phyloP scores from a whole-genome alignment of 2,888 invertebrate species.

The Rugalucina vietnamica region DNA sequence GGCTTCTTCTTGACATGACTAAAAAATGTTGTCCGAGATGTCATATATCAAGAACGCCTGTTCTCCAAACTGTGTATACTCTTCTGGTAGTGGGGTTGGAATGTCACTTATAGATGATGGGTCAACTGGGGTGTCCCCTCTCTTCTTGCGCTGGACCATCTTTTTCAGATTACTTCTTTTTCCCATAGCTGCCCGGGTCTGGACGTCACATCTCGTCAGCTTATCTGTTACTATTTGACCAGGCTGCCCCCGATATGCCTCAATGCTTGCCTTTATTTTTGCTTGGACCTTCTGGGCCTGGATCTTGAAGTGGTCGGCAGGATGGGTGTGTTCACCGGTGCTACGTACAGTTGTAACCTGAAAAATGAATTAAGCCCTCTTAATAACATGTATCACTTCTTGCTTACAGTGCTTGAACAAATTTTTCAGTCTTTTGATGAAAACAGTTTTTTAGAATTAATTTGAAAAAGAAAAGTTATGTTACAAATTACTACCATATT shows the following conservation, averaged over 20 bases:
- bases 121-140: neutral
- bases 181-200: neutral
- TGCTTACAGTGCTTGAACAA: too few species aligned
- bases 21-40: too few species aligned
- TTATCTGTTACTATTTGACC: neutral
- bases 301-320: neutral
- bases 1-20: too few species aligned
- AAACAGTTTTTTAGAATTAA: too few species aligned
- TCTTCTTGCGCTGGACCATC: conserved; percentile 9
- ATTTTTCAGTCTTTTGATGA: too few species aligned
- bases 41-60: conserved; percentile 15
- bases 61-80: neutral
- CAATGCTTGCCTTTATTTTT: conserved; percentile 7
- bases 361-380: too few species aligned
- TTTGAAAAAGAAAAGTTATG: too few species aligned
- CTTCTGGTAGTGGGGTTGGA: conserved; percentile 18
- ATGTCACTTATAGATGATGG: conserved; percentile 4
- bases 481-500: too few species aligned
- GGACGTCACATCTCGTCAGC: neutral
- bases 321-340: neutral
- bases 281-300: neutral
- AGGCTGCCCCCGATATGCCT: neutral
- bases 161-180: neutral
- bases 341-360: neutral
- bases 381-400: too few species aligned